Conservation (phyloP, 2,113 vertebrate genomes). For the Origma solitaria region DNA sequence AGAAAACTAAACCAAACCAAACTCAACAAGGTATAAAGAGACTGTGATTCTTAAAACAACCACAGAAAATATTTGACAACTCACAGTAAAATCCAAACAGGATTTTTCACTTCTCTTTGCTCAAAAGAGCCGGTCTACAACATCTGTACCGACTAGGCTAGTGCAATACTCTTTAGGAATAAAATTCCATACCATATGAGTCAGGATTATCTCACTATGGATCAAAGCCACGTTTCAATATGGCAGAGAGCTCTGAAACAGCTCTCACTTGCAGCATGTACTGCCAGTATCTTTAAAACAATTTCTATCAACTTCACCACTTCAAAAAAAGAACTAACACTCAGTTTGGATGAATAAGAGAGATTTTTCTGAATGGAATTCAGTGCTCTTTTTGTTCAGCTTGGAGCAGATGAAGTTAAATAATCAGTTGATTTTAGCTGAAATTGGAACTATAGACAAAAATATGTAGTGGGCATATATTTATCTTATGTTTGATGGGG, state of each 20-base stretch:
- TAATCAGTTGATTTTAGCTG: neutral
- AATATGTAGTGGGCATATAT: neutral
- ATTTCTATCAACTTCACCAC: neutral
- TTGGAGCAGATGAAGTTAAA: neutral
- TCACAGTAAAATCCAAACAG: neutral
- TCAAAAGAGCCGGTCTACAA: neutral
- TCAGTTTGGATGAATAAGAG: neutral
- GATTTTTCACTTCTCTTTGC: neutral
- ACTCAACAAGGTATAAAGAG: neutral
- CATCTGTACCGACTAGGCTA: neutral
- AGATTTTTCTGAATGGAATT: neutral
- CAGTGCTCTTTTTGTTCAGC: neutral
- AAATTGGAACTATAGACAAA: neutral
- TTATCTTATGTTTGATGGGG: neutral
- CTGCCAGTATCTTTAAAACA: neutral
- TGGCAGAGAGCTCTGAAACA: neutral
- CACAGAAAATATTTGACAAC: neutral
- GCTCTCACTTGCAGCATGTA: neutral
- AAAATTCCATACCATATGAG: neutral
- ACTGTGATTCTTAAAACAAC: neutral
- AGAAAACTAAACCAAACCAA: neutral
- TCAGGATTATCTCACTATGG: neutral
- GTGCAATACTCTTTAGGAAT: accelerated
- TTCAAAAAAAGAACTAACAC: neutral
- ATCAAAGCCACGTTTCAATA: neutral